A percentile compares a stretch with the other conserved stretches of the same genome.
Conservation (phyloP, 2,888 invertebrate genomes). For the Toxonevra muliebris region DNA sequence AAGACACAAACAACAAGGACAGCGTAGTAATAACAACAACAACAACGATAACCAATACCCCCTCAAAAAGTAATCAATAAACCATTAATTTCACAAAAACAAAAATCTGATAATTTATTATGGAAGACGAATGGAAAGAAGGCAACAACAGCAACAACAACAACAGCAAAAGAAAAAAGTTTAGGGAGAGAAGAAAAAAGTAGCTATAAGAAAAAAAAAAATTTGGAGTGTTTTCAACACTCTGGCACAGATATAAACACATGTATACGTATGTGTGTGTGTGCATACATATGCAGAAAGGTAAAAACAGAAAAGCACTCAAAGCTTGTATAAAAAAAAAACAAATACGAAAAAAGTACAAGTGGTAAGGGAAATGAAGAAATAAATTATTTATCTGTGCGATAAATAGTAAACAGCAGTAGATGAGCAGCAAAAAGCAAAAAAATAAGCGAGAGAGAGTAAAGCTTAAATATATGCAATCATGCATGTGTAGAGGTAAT, state of each 20-base stretch:
- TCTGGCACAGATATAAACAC: neutral
- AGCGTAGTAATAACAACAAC: too few relatives aligned
- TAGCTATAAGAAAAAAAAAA: neutral
- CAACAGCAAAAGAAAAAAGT: neutral
- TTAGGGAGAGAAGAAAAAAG: neutral
- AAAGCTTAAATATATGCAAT: conserved; percentile 24
- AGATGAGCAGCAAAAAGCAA: neutral
- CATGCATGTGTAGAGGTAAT: neutral
- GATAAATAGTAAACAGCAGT: conserved; percentile 24
- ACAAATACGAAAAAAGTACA: conserved; percentile 14
- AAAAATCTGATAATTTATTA: conserved; percentile 38
- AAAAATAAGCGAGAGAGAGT: conserved; percentile 18
- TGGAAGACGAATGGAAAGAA: conserved; percentile 14
- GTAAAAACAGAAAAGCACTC: neutral
- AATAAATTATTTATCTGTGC: conserved; percentile 42
- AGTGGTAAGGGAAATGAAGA: conserved; percentile 38
- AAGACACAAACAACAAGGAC: too few relatives aligned
- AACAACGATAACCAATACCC: conserved; percentile 14
- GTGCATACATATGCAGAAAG: neutral
- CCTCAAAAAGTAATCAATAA: conserved; percentile 43
- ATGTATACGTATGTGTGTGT: neutral
- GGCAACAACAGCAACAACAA: neutral
- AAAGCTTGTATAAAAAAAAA: neutral
- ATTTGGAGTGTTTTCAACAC: conserved; percentile 9
- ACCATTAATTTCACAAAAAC: conserved; percentile 39